Evolutionary conservation across 2,888 invertebrate species (phyloP).

Genomic region (Ptycholaimellus sp.): DNA sequence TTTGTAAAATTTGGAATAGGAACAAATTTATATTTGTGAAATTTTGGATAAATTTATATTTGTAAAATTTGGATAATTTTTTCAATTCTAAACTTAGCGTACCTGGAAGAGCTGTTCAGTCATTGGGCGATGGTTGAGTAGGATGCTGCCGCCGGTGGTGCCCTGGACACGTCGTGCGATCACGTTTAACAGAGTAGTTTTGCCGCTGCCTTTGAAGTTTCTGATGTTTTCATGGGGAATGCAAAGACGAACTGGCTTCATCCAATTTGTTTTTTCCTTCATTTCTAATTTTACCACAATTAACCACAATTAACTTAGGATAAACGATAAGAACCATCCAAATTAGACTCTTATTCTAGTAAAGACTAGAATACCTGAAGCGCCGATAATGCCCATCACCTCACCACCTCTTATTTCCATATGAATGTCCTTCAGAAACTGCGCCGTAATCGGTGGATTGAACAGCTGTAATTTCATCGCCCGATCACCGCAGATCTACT

Average conservation of each 20-base stretch:
- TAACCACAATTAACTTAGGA: background rate
- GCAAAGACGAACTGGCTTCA: no score
- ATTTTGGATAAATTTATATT: no score
- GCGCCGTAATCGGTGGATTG: slow-evolving; percentile 19
- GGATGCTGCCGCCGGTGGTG: slow-evolving; percentile 60
- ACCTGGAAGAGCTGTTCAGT: slow-evolving; percentile 28
- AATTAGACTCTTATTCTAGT: background rate
- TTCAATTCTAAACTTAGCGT: no score
- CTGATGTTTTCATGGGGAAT: no score
- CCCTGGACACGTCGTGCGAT: slow-evolving; percentile 45
- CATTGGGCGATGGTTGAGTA: slow-evolving; percentile 60
- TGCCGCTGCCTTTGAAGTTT: slow-evolving; percentile 51
- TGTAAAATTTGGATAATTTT: no score
- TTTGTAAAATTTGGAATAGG: background rate
- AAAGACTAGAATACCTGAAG: slow-evolving; percentile 42
- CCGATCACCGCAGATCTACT: no score
- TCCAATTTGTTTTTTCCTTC: background rate
- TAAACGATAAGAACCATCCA: no score
- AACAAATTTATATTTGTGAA: background rate
- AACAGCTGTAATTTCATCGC: no score
- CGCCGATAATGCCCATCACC: slow-evolving; percentile 69
- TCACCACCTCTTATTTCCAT: slow-evolving; percentile 72
- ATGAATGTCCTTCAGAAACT: slow-evolving; percentile 67
- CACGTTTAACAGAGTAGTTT: slow-evolving; percentile 72
- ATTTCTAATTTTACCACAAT: background rate